A percentile compares a stretch with the other conserved stretches of the same genome.
These are phyloP conservation scores for Diachasma alloeum DNA, from an alignment of 1,140 invertebrate genomes.

Conservation along the genomic window DNA sequence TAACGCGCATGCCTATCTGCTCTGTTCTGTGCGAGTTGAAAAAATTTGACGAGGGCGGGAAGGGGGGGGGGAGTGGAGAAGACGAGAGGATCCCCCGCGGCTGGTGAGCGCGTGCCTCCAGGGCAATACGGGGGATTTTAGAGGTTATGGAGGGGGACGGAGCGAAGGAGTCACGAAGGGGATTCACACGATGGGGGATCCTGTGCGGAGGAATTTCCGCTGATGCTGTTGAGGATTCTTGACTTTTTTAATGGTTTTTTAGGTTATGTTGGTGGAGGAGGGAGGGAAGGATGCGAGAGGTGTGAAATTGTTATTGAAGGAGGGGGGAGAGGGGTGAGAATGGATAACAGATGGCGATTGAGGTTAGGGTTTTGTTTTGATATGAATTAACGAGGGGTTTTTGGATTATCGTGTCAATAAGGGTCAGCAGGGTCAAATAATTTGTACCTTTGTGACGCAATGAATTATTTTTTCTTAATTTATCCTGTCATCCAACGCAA, in stretches of 20 bases:
- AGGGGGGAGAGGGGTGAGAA: too few relatives aligned
- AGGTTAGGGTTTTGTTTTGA: too few relatives aligned
- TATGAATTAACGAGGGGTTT: too few relatives aligned
- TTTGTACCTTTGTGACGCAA: too few relatives aligned
- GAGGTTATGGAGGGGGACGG: slow-evolving; percentile 13
- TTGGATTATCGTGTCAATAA: too few relatives aligned
- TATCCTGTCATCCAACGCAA: too few relatives aligned
- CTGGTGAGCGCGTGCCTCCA: slow-evolving; percentile 41
- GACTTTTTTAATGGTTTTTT: background rate
- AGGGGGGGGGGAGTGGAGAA: background rate
- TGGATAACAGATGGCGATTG: too few relatives aligned
- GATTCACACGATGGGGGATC: slow-evolving; percentile 28
- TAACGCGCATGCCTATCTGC: slow-evolving; percentile 28
- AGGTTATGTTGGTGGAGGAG: background rate
- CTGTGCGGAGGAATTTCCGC: background rate
- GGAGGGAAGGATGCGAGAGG: too few relatives aligned
- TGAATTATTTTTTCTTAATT: too few relatives aligned
- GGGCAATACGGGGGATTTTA: slow-evolving; percentile 31
- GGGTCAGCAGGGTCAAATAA: too few relatives aligned
- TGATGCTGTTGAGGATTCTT: background rate
- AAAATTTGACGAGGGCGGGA: background rate
- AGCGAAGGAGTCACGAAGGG: slow-evolving; percentile 17
- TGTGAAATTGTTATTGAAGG: too few relatives aligned
- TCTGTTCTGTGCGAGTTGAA: background rate
- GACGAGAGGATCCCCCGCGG: slow-evolving; percentile 42